phyloP scores from a whole-genome alignment of 2,113 vertebrate species.

The Donacobius atricapilla region DNA sequence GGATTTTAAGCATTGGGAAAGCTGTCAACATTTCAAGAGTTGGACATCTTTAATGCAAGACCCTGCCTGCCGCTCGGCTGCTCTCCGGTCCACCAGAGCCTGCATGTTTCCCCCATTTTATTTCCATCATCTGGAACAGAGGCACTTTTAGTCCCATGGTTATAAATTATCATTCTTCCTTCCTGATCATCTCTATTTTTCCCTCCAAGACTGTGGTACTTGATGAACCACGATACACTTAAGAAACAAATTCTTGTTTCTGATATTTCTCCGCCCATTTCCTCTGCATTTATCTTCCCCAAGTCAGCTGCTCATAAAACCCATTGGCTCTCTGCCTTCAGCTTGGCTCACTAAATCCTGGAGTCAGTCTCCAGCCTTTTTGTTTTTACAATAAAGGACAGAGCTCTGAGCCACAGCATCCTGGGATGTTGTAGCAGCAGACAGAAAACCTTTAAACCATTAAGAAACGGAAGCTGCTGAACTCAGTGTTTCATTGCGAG shows the following conservation, averaged over 20 bases:
- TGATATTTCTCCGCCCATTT: neutral
- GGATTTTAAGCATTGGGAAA: neutral
- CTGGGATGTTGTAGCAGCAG: neutral
- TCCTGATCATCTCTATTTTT: neutral
- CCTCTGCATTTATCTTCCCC: neutral
- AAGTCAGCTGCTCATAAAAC: neutral
- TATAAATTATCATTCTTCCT: neutral
- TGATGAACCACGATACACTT: neutral
- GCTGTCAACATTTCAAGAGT: neutral
- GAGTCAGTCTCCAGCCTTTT: neutral
- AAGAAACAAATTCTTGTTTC: neutral
- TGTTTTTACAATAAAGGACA: neutral
- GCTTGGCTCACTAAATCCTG: neutral
- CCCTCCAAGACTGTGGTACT: neutral
- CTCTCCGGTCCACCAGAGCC: neutral
- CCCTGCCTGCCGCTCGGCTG: neutral
- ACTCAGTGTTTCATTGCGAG: neutral
- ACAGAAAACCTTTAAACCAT: neutral
- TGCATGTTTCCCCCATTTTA: neutral
- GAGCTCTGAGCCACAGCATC: neutral
- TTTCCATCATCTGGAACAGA: neutral
- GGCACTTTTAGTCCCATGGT: neutral
- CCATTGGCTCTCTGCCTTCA: neutral
- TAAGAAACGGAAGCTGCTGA: neutral
- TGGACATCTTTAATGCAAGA: neutral